Conservation (phyloP, 2,888 invertebrate species). For the Tipula confusa region DNA sequence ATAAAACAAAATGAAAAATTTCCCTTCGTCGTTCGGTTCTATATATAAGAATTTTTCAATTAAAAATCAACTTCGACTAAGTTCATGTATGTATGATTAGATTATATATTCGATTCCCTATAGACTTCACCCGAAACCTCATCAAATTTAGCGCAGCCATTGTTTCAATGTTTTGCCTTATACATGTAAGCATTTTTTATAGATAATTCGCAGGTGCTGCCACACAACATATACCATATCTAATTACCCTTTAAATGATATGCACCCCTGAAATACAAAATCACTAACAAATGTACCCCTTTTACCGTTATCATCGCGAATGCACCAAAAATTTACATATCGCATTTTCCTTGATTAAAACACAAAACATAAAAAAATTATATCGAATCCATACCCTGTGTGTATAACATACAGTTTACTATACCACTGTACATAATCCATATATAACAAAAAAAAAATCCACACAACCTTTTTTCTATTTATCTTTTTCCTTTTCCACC, state of each 20-base stretch:
- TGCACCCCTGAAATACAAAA: not conserved
- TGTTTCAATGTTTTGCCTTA: not conserved
- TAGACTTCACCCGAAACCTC: not conserved
- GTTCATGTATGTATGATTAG: not conserved
- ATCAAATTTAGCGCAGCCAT: not conserved
- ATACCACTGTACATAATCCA: not conserved
- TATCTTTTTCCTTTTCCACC: not conserved
- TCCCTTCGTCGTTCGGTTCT: too few species aligned
- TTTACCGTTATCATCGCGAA: not conserved
- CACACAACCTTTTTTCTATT: not conserved
- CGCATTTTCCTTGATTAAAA: not conserved
- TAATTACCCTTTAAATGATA: constrained; percentile 25
- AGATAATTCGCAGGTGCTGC: constrained; percentile 7
- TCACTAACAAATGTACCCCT: constrained; percentile 3
- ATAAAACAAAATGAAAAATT: not conserved
- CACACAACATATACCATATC: not conserved
- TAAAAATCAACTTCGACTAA: not conserved
- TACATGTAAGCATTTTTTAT: not conserved
- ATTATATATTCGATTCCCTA: not conserved
- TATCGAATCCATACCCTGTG: not conserved
- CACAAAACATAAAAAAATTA: not conserved
- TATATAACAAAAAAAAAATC: not conserved
- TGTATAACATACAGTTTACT: not conserved
- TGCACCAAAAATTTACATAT: constrained; percentile 16
- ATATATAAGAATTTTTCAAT: not conserved